Evolutionary conservation across 2,888 invertebrate genomes (phyloP).

Genomic region (Ischnus inquisitorius): DNA sequence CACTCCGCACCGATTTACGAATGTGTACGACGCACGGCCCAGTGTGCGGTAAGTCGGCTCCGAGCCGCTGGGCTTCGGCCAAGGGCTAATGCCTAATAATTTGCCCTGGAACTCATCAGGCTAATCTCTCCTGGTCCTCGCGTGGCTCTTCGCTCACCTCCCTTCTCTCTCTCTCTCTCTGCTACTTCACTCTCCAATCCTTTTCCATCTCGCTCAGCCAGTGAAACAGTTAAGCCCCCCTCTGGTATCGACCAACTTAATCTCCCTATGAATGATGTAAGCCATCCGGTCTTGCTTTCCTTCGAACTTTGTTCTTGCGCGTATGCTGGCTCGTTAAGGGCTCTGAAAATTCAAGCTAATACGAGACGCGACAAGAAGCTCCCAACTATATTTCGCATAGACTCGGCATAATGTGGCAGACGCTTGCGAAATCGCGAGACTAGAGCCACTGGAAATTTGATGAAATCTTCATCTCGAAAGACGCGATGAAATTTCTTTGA

Average conservation of each 20-base stretch:
- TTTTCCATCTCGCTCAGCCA: background rate
- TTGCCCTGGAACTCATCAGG: constrained; percentile 70
- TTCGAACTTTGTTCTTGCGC: constrained; percentile 15
- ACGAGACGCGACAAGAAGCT: background rate
- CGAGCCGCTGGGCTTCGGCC: constrained; percentile 49
- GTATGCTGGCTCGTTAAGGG: background rate
- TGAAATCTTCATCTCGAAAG: background rate
- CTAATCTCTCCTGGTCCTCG: constrained; percentile 69
- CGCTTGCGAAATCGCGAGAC: background rate
- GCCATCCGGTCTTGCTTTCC: constrained; percentile 48
- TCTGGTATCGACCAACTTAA: constrained; percentile 54
- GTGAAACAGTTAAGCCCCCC: constrained; percentile 30
- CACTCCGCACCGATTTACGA: constrained; percentile 39
- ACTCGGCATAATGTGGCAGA: background rate
- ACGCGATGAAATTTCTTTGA: background rate
- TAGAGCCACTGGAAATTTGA: background rate
- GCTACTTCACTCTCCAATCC: constrained; percentile 20
- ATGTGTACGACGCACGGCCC: constrained; percentile 28
- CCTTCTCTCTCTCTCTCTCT: constrained; percentile 10
- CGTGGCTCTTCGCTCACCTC: constrained; percentile 46
- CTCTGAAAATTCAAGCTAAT: constrained; percentile 10
- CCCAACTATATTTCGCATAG: background rate
- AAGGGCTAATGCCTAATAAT: constrained; percentile 69
- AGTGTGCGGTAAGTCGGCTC: constrained; percentile 43
- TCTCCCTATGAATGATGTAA: constrained; percentile 54